Percentiles rank a stretch among this genome's conserved stretches.
phyloP scores from a whole-genome alignment of 2,888 invertebrate species.

The Allacma fusca region DNA sequence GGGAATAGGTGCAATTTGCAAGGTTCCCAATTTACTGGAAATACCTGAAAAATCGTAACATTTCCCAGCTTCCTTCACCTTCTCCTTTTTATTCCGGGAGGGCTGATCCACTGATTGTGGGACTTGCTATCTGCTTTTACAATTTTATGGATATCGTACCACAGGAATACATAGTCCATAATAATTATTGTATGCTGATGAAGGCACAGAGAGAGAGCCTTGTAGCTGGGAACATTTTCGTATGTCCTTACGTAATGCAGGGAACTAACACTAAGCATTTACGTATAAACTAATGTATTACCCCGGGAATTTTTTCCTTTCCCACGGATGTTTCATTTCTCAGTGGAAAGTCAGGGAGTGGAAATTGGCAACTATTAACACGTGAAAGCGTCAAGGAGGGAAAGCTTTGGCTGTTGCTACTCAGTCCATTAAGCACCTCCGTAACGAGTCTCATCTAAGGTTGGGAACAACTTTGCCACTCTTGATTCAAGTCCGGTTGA shows the following conservation, averaged over 20 bases:
- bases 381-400: slow-evolving; percentile 1
- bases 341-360: slow-evolving; percentile 9
- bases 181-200: no score
- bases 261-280: no score
- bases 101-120: no score
- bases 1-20: no score
- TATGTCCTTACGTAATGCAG: no score
- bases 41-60: neutral
- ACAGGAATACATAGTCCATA: no score
- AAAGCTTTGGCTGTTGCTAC: neutral
- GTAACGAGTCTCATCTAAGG: neutral
- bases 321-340: neutral
- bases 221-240: no score
- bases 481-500: neutral
- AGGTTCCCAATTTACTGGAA: neutral
- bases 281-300: no score
- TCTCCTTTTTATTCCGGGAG: no score
- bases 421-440: neutral
- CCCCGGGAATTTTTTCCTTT: neutral
- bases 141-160: no score
- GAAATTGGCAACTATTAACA: slow-evolving; percentile 34
- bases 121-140: no score
- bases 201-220: no score
- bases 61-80: neutral
- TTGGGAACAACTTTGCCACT: neutral